Evolutionary conservation across 2,888 invertebrate genomes (phyloP), one percentile per base, ranked within the genome.

Genomic region (Hydrotaea cyrtoneurina): DNA sequence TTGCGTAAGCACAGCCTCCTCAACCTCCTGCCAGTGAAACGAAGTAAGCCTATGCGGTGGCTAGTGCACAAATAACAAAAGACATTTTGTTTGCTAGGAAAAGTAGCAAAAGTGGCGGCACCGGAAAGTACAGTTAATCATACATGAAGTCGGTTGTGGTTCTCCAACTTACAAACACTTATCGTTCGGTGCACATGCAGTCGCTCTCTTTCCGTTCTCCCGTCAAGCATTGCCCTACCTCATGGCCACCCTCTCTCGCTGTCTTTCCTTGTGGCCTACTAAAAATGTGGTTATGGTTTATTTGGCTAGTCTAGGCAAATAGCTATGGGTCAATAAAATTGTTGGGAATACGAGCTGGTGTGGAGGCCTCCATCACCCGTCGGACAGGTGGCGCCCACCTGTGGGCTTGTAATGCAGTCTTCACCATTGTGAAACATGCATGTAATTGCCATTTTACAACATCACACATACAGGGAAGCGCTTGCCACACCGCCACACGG

Each of bases 391-490:
- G 31, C 31, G 31, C 17, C 31, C 19, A 73, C 46, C 43, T 43
- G 55, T 53, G 77, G 57, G 59, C 43, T 76, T 19, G 64, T 2
- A 53, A 50, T 46, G 73, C 21, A 53, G 71, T 83, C 43, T 80
- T 43, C 55, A 50, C 31, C 62, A 64, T 69, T 66, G 72, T 84
- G 75, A 75, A 83, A 78, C 72, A 75, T 78, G 75, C 75, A 84
- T 81, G 81, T 79, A 81, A 81, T 81, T 76, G 46, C 69, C 72
- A 76, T 69, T 80, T 69, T 75, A 59, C 78, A 78, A 78, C 75
- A 73, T 46, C 53, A 8, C 4, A 55, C 46, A 17, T 26, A 53
- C 43, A 53, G n/a, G 26, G 31, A 31, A 46, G 17, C 7, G 11
- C 21, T 11, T 31, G 31, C 31, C 31, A 31, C 31, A 31, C 31